Evolutionary conservation across 2,888 invertebrate genomes (phyloP).

Genomic region (Epiblema foenella): DNA sequence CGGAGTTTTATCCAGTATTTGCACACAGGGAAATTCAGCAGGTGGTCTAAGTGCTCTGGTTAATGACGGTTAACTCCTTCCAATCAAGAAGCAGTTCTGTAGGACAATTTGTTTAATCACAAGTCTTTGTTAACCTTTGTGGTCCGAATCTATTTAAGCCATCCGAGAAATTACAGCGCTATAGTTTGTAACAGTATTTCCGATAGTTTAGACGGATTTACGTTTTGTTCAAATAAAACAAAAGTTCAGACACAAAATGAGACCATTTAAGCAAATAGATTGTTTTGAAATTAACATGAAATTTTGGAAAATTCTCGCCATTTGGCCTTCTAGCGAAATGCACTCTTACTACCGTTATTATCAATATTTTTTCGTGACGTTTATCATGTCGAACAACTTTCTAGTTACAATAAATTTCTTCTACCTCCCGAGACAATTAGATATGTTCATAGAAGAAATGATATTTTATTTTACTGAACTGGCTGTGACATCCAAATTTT

Average conservation of each 20-base stretch:
- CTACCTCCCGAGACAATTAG: slow-evolving; percentile 49
- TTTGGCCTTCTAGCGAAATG: slow-evolving; percentile 54
- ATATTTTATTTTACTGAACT: slow-evolving; percentile 65
- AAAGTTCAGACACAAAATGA: slow-evolving; percentile 22
- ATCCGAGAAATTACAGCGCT: background rate
- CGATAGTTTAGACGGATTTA: slow-evolving; percentile 6
- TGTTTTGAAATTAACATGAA: slow-evolving; percentile 61
- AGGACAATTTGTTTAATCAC: slow-evolving; percentile 46
- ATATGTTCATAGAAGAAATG: slow-evolving; percentile 62
- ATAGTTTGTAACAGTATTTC: slow-evolving; percentile 15
- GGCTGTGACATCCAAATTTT: slow-evolving; percentile 57
- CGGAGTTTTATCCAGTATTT: slow-evolving; percentile 10
- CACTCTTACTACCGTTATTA: slow-evolving; percentile 40
- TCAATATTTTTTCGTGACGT: slow-evolving; percentile 20
- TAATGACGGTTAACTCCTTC: slow-evolving; percentile 44
- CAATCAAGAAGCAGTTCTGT: slow-evolving; percentile 50
- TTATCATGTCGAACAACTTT: slow-evolving; percentile 27
- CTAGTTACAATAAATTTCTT: slow-evolving; percentile 43
- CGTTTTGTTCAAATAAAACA: slow-evolving; percentile 3
- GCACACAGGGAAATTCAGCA: slow-evolving; percentile 29
- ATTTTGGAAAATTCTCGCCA: slow-evolving; percentile 61
- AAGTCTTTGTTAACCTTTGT: slow-evolving; percentile 44
- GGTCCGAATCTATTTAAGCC: slow-evolving; percentile 30
- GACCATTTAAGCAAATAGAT: slow-evolving; percentile 55
- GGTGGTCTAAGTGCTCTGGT: slow-evolving; percentile 18